Evolutionary conservation across 2,113 vertebrate genomes (phyloP).

Genomic region (human (Homo sapiens)): GRCh38 chr5:58987001-58987500

Average conservation of each 20-base stretch:
- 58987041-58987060: background rate
- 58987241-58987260: background rate
- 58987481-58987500: background rate
- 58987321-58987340: background rate
- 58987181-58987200: background rate
- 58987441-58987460: constrained; percentile 48
- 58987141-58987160: background rate
- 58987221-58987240: background rate
- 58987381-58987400: constrained; percentile 30
- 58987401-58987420: constrained; percentile 48
- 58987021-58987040: background rate
- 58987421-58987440: constrained; percentile 57
- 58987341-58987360: constrained; percentile 1
- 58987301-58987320: background rate
- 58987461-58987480: constrained; percentile 53
- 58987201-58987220: background rate
- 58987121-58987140: background rate
- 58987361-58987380: background rate
- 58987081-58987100: background rate
- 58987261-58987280: background rate
- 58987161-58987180: background rate
- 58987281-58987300: background rate
- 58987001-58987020: background rate
- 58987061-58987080: background rate
- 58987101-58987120: background rate